Evolutionary conservation across 2,797 vertebrate species (phyloP), one percentile per base, ranked within the genome.

Genomic region (Esox masquinongy): DNA sequence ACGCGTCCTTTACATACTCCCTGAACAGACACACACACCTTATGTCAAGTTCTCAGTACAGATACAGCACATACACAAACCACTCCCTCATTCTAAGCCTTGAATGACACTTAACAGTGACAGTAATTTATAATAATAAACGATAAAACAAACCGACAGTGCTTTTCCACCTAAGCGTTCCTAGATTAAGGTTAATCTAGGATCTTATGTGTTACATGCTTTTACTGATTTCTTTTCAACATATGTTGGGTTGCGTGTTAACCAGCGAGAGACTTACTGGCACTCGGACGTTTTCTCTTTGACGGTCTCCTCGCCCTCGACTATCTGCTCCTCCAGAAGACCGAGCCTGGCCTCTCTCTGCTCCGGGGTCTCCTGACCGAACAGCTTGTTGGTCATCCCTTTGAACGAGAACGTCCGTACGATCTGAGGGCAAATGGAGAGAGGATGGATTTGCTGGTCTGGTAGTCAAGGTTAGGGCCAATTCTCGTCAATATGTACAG

Each of bases 351-450:
- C 94, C 87, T 98, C 97, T 82, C 97, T 95, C 87, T 98, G 97
- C 91, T 98, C 97, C 0, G 97, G 95, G 1, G 96, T 96, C 90
- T 99, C 97, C 84, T 98, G 97, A 56, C 97, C 97, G 11, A 99
- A 99, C 14, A 99, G 94, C 85, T 98, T 99, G 90, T 95, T 98
- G 83, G 97, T 98, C 96, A 99, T 96, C 14, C 97, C 97, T 85
- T 99, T 98, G 73, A 99, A 89, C 59, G 97, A 99, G 89, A 99
- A 99, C 0, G 96, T 97, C 83, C 95, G 94, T 70, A 98, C 92
- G 2, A 96, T 97, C 97, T 99, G 86, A 22, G 17, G 49, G 74
- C 50, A 70, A 47, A 73, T 2, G 16, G 31, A 74, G 50, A 67
- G 49, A 34, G 49, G 36, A 68, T 11, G 36, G 19, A 19, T 43